Evolutionary conservation across 64 coral and sea anemone species (phyloP).

Genomic region (Trachythela sp.): DNA sequence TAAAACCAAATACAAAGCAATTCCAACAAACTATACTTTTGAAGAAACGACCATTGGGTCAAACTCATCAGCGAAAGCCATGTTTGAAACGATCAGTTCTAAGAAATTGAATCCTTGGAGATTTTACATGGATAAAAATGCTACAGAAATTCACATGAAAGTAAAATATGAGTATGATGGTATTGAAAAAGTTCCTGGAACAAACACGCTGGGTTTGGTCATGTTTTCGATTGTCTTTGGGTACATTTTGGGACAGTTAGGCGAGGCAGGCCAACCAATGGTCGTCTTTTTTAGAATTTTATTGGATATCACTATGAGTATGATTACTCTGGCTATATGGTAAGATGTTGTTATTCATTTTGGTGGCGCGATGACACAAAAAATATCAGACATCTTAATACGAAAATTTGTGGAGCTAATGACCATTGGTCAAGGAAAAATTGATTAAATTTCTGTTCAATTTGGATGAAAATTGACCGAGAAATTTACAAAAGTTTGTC

Average conservation of each 20-base stretch:
- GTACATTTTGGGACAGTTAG: not conserved
- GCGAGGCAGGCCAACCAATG: not conserved
- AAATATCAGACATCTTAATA: too few relatives aligned
- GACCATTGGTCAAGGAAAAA: too few relatives aligned
- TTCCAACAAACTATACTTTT: not conserved
- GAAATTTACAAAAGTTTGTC: too few relatives aligned
- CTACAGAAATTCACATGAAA: not conserved
- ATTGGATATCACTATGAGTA: not conserved
- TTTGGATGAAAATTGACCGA: too few relatives aligned
- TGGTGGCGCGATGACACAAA: too few relatives aligned
- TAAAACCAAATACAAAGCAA: not conserved
- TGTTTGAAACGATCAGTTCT: not conserved
- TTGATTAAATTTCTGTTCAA: too few relatives aligned
- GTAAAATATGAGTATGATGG: not conserved
- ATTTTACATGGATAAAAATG: not conserved
- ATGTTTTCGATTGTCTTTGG: conserved; percentile 10
- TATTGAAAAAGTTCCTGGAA: conserved; percentile 15
- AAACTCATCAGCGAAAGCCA: not conserved
- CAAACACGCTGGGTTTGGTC: not conserved
- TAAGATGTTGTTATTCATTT: not conserved
- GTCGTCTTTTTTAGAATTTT: not conserved
- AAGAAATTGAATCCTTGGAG: not conserved
- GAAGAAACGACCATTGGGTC: not conserved
- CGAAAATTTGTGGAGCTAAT: too few relatives aligned
- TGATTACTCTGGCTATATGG: not conserved